phyloP scores from a whole-genome alignment of 2,113 vertebrate genomes.

The Istiophorus platypterus region DNA sequence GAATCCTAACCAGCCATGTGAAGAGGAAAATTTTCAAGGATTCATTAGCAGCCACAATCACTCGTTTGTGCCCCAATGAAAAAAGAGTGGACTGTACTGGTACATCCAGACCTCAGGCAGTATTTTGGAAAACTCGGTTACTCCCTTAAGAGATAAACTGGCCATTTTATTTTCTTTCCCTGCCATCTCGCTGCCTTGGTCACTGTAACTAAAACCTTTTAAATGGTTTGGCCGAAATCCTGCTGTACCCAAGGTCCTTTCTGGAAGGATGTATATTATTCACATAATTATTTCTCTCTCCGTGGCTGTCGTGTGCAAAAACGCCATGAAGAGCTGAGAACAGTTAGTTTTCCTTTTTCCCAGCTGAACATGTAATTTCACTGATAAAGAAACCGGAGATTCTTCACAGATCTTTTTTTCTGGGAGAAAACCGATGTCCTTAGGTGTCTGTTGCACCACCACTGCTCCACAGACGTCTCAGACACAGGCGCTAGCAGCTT shows the following conservation, averaged over 20 bases:
- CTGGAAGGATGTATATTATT: neutral
- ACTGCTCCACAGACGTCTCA: neutral
- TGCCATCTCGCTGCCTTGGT: neutral
- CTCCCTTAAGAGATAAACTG: neutral
- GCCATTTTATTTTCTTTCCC: neutral
- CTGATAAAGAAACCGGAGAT: neutral
- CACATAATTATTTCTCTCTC: neutral
- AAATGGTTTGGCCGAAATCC: neutral
- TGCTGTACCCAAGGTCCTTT: neutral
- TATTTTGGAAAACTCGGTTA: neutral
- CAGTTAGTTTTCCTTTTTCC: neutral
- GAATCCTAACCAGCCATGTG: neutral
- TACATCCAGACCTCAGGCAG: constrained; percentile 1
- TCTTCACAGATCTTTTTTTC: constrained; percentile 13
- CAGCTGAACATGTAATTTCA: neutral
- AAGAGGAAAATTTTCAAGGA: neutral
- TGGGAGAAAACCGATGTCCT: constrained; percentile 3
- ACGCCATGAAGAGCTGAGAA: neutral
- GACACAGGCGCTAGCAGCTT: constrained; percentile 10
- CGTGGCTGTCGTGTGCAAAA: neutral
- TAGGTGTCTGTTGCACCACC: constrained; percentile 8
- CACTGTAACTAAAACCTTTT: neutral
- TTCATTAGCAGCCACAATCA: neutral
- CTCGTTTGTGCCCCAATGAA: neutral
- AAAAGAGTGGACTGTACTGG: no score